Evolutionary conservation across 2,888 invertebrate species (phyloP), one percentile per base, ranked within the genome.

Genomic region (Drosophila anomalipes): DNA sequence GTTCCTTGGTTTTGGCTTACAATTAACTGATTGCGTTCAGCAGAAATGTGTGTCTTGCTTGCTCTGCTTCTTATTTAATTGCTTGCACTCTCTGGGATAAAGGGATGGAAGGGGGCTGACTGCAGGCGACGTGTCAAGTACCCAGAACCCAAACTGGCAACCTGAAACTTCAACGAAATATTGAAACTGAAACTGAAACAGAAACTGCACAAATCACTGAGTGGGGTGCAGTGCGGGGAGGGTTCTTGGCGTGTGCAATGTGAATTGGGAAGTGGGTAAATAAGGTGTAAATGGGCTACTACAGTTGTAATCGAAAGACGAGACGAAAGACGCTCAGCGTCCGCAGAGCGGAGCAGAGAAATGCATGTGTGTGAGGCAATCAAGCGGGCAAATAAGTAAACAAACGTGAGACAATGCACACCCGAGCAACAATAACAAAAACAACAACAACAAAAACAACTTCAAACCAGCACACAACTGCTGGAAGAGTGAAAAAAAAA

Each of bases 401-500:
- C 80, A 90, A 83, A 90, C 86, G 86, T 86, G 86, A 90, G 90
- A 86, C 86, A 90, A 86, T 86, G 90, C 81, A 51, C 86, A 90
- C 70, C 89, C 77, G 83, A 83, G 75, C 62, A 73, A 81, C 56
- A 86, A 65, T 60, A 77, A 53, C 70, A 64, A 51, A 35, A 64
- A 54, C 70, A 69, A 41, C 53, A 44, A 28, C 33, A 44, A 53
- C 22, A 22, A 22, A 22, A 49, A 37, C 28, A 39, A 51, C 19
- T 47, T 47, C 16, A 47, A 47, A 26, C 26, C 22, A 47, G 16
- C 47, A 7, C 47, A 22, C 14, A 22, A 47, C 22, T 22, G 47
- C 26, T 47, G 26, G 16, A 26, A 47, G 47, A 26, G 47, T 47
- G 9, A 47, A 22, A 39, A 32, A 26, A 28, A 47, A 47, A 16